Evolutionary conservation across 1,140 invertebrate species (phyloP).

Genomic region (Sycophaga agraensis): DNA sequence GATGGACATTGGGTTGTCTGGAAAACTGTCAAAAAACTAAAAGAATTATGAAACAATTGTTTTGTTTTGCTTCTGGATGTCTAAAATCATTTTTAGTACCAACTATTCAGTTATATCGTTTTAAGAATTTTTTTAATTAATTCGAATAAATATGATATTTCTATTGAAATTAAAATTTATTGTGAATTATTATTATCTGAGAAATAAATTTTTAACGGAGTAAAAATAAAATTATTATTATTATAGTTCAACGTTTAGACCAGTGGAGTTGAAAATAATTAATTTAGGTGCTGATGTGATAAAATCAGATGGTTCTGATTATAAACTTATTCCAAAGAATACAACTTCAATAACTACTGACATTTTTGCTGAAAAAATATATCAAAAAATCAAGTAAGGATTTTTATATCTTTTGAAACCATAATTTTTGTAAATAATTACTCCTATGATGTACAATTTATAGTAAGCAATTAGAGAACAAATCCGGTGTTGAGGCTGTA

Average conservation of each 20-base stretch:
- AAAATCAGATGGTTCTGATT: conserved; percentile 45
- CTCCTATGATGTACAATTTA: conserved; percentile 17
- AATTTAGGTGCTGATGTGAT: conserved; percentile 52
- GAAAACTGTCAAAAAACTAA: too few relatives aligned
- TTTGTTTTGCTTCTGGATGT: too few relatives aligned
- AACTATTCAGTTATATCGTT: background rate
- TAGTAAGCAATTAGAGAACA: conserved; percentile 30
- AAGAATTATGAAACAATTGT: too few relatives aligned
- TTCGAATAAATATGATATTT: too few relatives aligned
- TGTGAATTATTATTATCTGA: too few relatives aligned
- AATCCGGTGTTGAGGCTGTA: conserved; percentile 35
- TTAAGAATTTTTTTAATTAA: too few relatives aligned
- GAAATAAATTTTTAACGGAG: too few relatives aligned
- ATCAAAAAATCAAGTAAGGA: conserved; percentile 5
- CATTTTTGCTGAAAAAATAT: conserved; percentile 29
- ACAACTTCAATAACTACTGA: conserved; percentile 34
- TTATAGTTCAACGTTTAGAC: conserved; percentile 29
- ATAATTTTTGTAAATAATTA: background rate
- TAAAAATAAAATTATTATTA: background rate
- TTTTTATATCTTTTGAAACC: background rate
- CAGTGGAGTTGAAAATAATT: conserved; percentile 50
- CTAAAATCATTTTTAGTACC: background rate
- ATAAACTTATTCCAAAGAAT: conserved; percentile 45
- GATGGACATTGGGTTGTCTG: too few relatives aligned
- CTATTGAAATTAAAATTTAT: too few relatives aligned